Evolutionary conservation across 1,140 invertebrate species (phyloP).

Genomic region (Spodoptera litura): DNA sequence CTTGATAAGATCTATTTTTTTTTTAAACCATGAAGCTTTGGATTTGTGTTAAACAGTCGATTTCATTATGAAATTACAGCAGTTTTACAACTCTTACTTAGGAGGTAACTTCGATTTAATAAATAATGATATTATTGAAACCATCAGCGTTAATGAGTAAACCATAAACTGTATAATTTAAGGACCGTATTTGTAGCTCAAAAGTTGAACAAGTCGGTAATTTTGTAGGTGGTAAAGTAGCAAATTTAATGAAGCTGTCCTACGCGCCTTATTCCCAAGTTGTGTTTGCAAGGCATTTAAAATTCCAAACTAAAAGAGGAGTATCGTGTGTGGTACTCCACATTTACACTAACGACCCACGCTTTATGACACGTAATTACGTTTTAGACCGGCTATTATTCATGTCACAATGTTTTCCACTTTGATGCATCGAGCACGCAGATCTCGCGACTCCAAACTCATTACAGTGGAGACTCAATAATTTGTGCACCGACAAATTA

Average conservation of each 20-base stretch:
- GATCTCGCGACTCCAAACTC: constrained; percentile 15
- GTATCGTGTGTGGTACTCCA: constrained; percentile 41
- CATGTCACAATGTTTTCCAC: constrained; percentile 58
- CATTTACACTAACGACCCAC: constrained; percentile 56
- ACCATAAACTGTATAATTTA: background rate
- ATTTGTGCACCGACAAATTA: constrained; percentile 50
- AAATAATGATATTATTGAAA: too few species aligned
- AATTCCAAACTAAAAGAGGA: background rate
- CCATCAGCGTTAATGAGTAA: background rate
- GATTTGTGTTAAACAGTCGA: too few species aligned
- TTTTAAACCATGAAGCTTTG: too few species aligned
- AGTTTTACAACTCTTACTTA: too few species aligned
- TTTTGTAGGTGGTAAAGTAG: background rate
- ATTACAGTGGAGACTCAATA: constrained; percentile 48
- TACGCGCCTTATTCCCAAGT: background rate
- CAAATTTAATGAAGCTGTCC: constrained; percentile 12
- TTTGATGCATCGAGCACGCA: constrained; percentile 53
- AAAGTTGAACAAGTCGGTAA: background rate
- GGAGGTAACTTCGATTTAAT: too few species aligned
- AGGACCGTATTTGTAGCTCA: too few species aligned
- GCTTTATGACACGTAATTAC: constrained; percentile 65
- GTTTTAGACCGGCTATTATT: constrained; percentile 63
- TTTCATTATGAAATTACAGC: too few species aligned
- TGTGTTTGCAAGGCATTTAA: background rate
- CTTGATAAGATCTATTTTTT: too few species aligned